Base-by-base conservation (phyloP, 2,113 vertebrate genomes). In the Pungitius pungitius region DNA sequence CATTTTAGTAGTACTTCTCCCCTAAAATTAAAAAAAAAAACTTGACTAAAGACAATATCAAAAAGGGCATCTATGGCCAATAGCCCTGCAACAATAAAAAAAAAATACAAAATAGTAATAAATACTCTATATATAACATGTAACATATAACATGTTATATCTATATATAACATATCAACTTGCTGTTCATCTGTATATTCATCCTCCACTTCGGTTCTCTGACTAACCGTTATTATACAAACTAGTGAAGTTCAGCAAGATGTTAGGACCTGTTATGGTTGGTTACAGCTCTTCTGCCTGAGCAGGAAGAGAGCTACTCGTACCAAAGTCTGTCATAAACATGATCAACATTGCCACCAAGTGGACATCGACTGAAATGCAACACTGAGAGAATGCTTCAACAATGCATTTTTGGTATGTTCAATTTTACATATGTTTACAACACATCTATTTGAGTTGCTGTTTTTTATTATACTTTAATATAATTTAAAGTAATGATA, bases 311-410 rank as follows among this genome's bases (percentile, higher is more conserved):
- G 24, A 54, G 33, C 68, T 6, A 1, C 33, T 10, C 42, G 33
- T 13, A 1, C 26, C 22, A 15, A 55, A 39, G 2, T 9, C 3
- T 10, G 18, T 13, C 1, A 0, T 77, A 76, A 66, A 30, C 17
- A 22, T 87, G 88, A 87, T 84, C 77, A 78, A 68, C 40, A 69
- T 30, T 51, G 67, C 74, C 88, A 84, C 45, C 92, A 81, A 87
- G 87, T 92, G 93, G 88, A 69, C 22, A 60, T 1, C 2, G 5
- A 0, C 2, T 12, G n/a, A 20, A 88, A 14, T 77, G 49, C 76
- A 82, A 39, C 0, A 33, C 18, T n/a, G n/a, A 37, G 22, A 37
- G 33, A 1, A 26, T 4, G 17, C 4, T 57, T 35, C 40, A 17
- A 8, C 27, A 12, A 13, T 22, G 10, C 1, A 45, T 49, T 33